Evolutionary conservation across 2,113 vertebrate genomes (phyloP).

Genomic region (Cranoglanis bouderius): DNA sequence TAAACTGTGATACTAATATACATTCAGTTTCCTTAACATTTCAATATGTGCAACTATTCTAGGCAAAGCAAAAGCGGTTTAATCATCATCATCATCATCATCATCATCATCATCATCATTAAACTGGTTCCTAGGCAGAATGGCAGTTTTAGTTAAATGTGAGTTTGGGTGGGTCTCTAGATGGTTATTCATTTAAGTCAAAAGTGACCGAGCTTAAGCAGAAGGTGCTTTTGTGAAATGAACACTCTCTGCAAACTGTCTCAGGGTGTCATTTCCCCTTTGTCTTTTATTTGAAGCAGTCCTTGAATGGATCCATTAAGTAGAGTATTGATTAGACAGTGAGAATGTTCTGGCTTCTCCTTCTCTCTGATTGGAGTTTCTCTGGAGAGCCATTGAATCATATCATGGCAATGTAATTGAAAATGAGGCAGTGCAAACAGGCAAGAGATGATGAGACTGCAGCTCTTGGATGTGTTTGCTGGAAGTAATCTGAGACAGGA

Average conservation of each 20-base stretch:
- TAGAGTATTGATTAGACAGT: slow-evolving; percentile 52
- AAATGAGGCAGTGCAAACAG: slow-evolving; percentile 42
- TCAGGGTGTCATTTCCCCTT: slow-evolving; percentile 41
- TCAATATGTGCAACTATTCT: background rate
- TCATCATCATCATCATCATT: background rate
- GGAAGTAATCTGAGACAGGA: slow-evolving; percentile 15
- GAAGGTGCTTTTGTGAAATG: slow-evolving; percentile 22
- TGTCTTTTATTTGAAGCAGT: slow-evolving; percentile 52
- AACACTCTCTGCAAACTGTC: slow-evolving; percentile 32
- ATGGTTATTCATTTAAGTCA: background rate
- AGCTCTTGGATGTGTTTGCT: slow-evolving; percentile 1
- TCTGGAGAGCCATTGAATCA: slow-evolving; percentile 53
- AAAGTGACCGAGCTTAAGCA: background rate
- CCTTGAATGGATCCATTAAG: slow-evolving; percentile 55
- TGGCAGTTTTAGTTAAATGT: background rate
- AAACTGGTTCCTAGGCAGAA: background rate
- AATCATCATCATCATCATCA: background rate
- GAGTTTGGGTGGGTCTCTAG: background rate
- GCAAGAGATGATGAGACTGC: slow-evolving; percentile 27
- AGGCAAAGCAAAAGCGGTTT: background rate
- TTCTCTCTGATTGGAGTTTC: slow-evolving; percentile 47
- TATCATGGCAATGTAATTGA: slow-evolving; percentile 49
- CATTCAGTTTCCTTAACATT: background rate
- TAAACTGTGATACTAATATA: background rate
- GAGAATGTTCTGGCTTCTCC: slow-evolving; percentile 34